Evolutionary conservation across 2,888 invertebrate genomes (phyloP).

Genomic region (Gibbula magus): DNA sequence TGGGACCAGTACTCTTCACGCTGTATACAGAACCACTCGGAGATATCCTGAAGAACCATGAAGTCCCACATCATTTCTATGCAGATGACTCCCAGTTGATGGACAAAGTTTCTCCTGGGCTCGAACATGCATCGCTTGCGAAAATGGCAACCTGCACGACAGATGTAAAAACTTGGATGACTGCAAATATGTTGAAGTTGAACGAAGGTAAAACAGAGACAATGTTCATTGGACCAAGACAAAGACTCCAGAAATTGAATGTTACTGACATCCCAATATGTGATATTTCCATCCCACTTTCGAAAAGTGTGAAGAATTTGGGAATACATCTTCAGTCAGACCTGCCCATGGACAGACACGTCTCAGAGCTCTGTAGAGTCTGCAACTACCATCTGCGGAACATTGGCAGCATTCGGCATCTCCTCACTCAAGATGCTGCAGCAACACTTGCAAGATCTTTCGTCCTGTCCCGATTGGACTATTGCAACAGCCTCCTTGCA

Average conservation of each 20-base stretch:
- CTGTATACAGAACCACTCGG: not conserved
- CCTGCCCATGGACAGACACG: no score
- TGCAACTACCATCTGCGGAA: no score
- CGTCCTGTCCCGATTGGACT: no score
- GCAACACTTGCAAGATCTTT: no score
- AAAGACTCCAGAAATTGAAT: not conserved
- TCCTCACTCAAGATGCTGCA: no score
- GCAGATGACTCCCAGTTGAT: slow-evolving; percentile 3
- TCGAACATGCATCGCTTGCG: not conserved
- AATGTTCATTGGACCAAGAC: not conserved
- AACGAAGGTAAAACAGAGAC: not conserved
- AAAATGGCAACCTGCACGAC: not conserved
- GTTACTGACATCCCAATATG: not conserved
- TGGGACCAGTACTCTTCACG: not conserved
- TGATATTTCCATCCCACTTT: no score
- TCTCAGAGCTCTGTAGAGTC: no score
- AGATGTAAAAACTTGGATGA: not conserved
- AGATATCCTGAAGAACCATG: not conserved
- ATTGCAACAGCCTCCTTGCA: no score
- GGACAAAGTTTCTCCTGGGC: not conserved
- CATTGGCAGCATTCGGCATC: no score
- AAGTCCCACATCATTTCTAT: not conserved
- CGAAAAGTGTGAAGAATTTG: no score
- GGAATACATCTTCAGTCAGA: no score
- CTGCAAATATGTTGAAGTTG: not conserved